Conservation (phyloP, 2,113 vertebrate genomes). For the Petrocephalus zakoni region DNA sequence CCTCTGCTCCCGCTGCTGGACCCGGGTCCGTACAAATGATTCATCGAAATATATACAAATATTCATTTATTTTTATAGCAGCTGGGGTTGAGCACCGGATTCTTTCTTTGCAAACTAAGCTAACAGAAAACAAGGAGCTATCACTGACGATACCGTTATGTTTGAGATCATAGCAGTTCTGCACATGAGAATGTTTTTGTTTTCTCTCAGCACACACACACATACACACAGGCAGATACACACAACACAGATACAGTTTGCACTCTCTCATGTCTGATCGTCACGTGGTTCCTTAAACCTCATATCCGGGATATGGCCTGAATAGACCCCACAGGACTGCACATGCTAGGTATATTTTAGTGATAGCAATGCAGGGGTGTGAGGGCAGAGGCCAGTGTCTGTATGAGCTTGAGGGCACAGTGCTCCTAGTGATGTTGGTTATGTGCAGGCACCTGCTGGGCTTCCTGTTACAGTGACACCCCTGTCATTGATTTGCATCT, state of each 20-base stretch:
- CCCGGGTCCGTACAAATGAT: constrained; percentile 45
- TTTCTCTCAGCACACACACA: constrained; percentile 43
- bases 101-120: constrained; percentile 49
- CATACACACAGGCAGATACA: not conserved
- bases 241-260: constrained; percentile 44
- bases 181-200: constrained; percentile 40
- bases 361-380: not conserved
- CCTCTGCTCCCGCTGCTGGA: constrained; percentile 39
- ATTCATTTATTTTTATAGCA: constrained; percentile 65
- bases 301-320: not conserved
- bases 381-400: not conserved
- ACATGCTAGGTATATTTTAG: not conserved
- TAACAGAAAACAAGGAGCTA: constrained; percentile 43
- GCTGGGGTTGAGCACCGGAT: constrained; percentile 48
- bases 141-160: constrained; percentile 40
- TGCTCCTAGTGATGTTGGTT: not conserved
- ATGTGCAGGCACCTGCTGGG: not conserved
- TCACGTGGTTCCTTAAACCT: constrained; percentile 63
- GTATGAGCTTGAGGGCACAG: not conserved
- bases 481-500: not conserved
- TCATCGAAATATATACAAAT: constrained; percentile 56
- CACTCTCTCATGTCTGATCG: constrained; percentile 53
- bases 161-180: constrained; percentile 40
- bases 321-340: not conserved
- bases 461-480: not conserved